These are phyloP conservation scores for Mus minutoides DNA, from an alignment of 2,797 vertebrate species.

Conservation along the genomic window DNA sequence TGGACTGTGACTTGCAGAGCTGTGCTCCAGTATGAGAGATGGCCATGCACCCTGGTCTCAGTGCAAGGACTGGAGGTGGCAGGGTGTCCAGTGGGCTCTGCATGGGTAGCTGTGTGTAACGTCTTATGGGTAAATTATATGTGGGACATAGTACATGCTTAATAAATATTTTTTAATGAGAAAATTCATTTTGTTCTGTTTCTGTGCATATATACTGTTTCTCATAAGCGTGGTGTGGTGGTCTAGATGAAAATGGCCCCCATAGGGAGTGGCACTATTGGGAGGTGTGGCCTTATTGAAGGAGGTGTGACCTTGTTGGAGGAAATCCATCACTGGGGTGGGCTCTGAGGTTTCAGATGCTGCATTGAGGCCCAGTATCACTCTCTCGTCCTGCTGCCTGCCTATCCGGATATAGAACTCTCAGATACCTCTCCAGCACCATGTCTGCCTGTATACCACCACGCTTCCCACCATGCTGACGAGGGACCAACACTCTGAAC, in stretches of 20 bases:
- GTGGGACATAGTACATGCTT: constrained; percentile 3
- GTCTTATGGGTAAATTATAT: constrained; percentile 39
- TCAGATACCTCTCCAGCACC: no score
- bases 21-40: background rate
- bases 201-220: background rate
- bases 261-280: background rate
- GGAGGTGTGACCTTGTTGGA: background rate
- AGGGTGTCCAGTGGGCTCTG: background rate
- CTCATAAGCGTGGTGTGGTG: background rate
- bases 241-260: background rate
- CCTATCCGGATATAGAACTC: no score
- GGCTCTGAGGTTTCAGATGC: no score
- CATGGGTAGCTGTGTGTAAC: constrained; percentile 27
- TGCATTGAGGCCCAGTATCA: no score
- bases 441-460: background rate
- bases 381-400: no score
- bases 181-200: background rate
- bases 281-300: background rate
- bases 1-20: background rate
- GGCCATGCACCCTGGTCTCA: background rate
- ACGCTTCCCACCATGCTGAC: background rate
- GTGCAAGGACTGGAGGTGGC: background rate
- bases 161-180: constrained; percentile 77
- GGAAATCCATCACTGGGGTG: no score
- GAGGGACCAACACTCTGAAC: background rate